A percentile compares a stretch with the other conserved stretches of the same genome.
Conservation (phyloP, 2,888 invertebrate genomes). For the Agrilus biguttatus region DNA sequence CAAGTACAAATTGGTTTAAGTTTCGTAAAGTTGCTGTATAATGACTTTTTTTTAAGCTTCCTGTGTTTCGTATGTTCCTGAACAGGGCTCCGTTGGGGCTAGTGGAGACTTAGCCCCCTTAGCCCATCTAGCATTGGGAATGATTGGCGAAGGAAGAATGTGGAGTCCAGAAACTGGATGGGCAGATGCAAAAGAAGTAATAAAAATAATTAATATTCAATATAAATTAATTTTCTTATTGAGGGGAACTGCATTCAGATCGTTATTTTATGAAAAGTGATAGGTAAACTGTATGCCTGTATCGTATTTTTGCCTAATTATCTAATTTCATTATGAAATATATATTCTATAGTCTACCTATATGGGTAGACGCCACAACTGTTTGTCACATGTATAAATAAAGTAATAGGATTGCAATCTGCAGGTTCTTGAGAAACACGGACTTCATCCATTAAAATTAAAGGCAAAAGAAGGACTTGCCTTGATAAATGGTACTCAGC, state of each 20-base stretch:
- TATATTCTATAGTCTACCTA: too few species aligned
- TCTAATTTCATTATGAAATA: too few species aligned
- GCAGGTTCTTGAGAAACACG: conserved; percentile 35
- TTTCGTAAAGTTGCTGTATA: background rate
- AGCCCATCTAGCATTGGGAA: conserved; percentile 47
- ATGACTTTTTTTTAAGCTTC: conserved; percentile 29
- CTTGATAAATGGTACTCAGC: conserved; percentile 52
- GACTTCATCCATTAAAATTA: conserved; percentile 38
- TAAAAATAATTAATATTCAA: conserved; percentile 1
- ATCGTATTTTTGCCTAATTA: too few species aligned
- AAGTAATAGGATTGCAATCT: background rate
- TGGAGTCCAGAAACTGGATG: conserved; percentile 50
- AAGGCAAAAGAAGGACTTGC: conserved; percentile 50
- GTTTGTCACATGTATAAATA: background rate
- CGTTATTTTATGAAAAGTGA: too few species aligned
- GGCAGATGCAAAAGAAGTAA: conserved; percentile 41
- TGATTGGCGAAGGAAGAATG: conserved; percentile 53
- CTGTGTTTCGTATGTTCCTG: conserved; percentile 50
- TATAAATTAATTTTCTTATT: too few species aligned
- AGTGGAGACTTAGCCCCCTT: conserved; percentile 52
- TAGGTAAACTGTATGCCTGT: too few species aligned
- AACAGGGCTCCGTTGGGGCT: conserved; percentile 54
- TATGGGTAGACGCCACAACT: too few species aligned
- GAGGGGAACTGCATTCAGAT: too few species aligned
- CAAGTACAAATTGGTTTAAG: background rate